Conservation (phyloP, 2,888 invertebrate genomes). For the Leptopilina syphax region DNA sequence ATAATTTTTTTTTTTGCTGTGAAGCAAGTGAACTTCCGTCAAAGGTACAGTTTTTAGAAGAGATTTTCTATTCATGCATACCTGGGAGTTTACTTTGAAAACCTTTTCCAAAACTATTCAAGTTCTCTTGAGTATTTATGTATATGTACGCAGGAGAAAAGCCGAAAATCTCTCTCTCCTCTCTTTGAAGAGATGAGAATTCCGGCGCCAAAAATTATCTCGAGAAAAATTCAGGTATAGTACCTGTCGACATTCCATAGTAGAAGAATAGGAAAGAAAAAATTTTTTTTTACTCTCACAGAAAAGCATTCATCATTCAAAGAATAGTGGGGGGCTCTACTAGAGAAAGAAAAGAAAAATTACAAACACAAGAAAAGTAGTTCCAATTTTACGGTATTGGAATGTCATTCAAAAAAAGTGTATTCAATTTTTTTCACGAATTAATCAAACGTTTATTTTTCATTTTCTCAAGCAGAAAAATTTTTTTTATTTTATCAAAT, state of each 20-base stretch:
- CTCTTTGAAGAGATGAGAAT: slow-evolving; percentile 41
- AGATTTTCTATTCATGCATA: slow-evolving; percentile 28
- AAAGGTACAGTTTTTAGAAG: slow-evolving; percentile 15
- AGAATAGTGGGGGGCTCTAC: no score
- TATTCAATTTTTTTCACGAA: not conserved
- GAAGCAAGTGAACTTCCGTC: slow-evolving; percentile 6
- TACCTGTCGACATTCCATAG: slow-evolving; percentile 10
- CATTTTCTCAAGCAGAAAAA: no score
- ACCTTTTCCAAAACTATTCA: slow-evolving; percentile 21
- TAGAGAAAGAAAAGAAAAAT: not conserved
- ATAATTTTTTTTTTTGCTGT: not conserved
- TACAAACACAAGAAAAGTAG: not conserved
- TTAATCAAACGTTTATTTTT: no score
- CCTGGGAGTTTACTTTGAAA: slow-evolving; percentile 32
- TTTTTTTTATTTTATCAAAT: no score
- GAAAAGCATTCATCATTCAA: slow-evolving; percentile 6
- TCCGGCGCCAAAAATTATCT: slow-evolving; percentile 52
- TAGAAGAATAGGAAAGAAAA: slow-evolving; percentile 5
- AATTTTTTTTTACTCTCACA: not conserved
- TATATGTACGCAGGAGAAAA: not conserved
- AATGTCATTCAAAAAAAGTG: not conserved
- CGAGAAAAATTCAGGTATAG: no score
- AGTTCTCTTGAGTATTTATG: slow-evolving; percentile 11
- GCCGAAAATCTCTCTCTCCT: slow-evolving; percentile 43
- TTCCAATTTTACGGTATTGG: slow-evolving; percentile 6